Evolutionary conservation across 1,140 invertebrate species (phyloP).

Genomic region (Geopemphigus sp.): DNA sequence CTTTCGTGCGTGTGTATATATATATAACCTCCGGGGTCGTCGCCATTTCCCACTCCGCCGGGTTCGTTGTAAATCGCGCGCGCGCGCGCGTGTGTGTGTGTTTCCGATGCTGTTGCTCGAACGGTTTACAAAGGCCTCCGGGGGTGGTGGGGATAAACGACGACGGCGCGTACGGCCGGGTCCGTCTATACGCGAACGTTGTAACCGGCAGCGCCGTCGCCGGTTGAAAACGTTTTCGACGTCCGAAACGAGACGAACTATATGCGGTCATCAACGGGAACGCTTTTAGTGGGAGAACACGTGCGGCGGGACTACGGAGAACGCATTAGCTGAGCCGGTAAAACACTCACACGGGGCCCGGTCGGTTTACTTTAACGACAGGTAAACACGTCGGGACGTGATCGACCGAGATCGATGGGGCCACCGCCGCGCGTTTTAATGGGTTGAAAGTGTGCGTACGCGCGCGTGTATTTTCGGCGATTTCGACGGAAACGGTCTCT

Average conservation of each 20-base stretch:
- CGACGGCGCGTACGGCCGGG: background rate
- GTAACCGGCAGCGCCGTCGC: too few relatives aligned
- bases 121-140: too few relatives aligned
- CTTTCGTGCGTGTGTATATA: conserved; percentile 29
- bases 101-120: too few relatives aligned
- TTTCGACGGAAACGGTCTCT: background rate
- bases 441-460: conserved; percentile 12
- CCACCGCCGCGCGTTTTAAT: too few relatives aligned
- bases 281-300: conserved; percentile 44
- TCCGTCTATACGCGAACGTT: background rate
- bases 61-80: too few relatives aligned
- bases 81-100: too few relatives aligned
- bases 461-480: too few relatives aligned
- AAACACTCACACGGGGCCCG: background rate
- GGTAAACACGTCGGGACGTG: conserved; percentile 30
- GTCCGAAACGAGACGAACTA: conserved; percentile 8
- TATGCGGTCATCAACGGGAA: conserved; percentile 17
- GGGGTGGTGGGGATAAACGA: too few relatives aligned
- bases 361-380: conserved; percentile 27
- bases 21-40: background rate
- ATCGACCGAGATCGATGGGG: background rate
- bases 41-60: background rate
- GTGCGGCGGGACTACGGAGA: conserved; percentile 1
- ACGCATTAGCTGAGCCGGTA: conserved; percentile 26
- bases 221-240: background rate